A percentile compares a stretch with the other conserved stretches of the same genome.
These are phyloP conservation scores for Notoglanidium macrostoma DNA, from an alignment of 2,797 vertebrate species.

Conservation along the genomic window DNA sequence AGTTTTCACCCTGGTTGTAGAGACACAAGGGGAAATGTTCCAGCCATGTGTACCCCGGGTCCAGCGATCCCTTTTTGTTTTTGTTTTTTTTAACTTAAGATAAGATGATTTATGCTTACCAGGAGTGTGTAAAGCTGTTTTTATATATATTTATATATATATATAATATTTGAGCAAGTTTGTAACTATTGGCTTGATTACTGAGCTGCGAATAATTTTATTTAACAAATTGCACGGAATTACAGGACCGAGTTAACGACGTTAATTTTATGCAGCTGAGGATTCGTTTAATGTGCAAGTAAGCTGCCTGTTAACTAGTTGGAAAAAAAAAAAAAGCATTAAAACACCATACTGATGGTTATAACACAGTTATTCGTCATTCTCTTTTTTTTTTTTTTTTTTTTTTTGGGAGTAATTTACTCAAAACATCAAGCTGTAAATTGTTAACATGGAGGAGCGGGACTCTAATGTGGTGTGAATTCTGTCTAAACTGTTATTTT, in stretches of 20 bases:
- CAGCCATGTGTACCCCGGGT: neutral
- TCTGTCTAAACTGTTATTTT: neutral
- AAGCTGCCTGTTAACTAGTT: neutral
- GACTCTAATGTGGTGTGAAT: neutral
- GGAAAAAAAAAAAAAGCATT: neutral
- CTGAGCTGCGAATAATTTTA: slow-evolving; percentile 6
- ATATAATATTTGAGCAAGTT: slow-evolving; percentile 46
- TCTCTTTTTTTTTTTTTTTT: neutral
- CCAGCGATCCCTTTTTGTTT: neutral
- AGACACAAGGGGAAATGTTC: neutral
- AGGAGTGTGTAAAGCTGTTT: neutral
- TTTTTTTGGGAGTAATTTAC: neutral
- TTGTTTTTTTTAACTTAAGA: neutral
- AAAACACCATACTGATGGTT: neutral
- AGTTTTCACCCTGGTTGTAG: neutral
- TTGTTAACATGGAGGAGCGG: neutral
- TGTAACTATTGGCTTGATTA: slow-evolving; percentile 43
- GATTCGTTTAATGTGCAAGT: neutral
- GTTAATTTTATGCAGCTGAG: neutral
- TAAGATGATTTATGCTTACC: neutral
- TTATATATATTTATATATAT: slow-evolving; percentile 37
- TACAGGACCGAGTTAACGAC: neutral
- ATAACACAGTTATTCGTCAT: neutral
- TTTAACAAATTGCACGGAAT: neutral
- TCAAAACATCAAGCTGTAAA: neutral